A percentile compares a stretch with the other conserved stretches of the same genome.
phyloP scores from a whole-genome alignment of 2,797 vertebrate species.

The Prunella strophiata region DNA sequence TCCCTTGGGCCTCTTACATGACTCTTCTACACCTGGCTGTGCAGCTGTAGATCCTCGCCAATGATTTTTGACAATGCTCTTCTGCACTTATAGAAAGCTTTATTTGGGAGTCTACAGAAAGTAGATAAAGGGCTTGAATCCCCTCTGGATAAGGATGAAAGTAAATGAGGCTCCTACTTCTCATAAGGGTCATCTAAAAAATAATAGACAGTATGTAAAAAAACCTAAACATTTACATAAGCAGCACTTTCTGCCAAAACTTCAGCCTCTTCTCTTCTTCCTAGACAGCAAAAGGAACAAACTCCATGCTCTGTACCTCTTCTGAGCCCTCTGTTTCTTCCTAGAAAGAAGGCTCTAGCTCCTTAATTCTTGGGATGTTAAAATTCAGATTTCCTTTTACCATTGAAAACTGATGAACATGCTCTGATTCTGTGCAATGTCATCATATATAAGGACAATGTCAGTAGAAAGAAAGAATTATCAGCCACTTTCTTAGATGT shows the following conservation, averaged over 20 bases:
- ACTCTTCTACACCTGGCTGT: not conserved
- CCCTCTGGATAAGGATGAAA: not conserved
- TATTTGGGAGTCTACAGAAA: not conserved
- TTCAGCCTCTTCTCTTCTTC: not conserved
- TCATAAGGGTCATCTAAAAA: accelerated
- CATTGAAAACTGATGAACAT: not conserved
- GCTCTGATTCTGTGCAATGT: not conserved
- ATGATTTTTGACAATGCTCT: not conserved
- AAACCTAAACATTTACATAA: not conserved
- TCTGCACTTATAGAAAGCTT: not conserved
- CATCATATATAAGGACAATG: not conserved
- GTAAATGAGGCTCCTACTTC: not conserved
- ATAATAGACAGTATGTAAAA: not conserved
- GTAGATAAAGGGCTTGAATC: not conserved
- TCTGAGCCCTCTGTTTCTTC: not conserved
- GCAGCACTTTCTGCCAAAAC: not conserved
- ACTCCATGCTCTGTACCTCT: not conserved
- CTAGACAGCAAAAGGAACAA: not conserved
- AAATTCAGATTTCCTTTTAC: not conserved
- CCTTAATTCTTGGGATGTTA: not conserved
- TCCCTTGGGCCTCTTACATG: not conserved
- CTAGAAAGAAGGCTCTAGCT: not conserved
- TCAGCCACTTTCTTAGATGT: not conserved
- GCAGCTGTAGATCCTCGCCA: not conserved
- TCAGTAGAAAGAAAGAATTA: not conserved